Base-by-base conservation (phyloP, 2,888 invertebrate species). In the Herminia tarsipennalis region DNA sequence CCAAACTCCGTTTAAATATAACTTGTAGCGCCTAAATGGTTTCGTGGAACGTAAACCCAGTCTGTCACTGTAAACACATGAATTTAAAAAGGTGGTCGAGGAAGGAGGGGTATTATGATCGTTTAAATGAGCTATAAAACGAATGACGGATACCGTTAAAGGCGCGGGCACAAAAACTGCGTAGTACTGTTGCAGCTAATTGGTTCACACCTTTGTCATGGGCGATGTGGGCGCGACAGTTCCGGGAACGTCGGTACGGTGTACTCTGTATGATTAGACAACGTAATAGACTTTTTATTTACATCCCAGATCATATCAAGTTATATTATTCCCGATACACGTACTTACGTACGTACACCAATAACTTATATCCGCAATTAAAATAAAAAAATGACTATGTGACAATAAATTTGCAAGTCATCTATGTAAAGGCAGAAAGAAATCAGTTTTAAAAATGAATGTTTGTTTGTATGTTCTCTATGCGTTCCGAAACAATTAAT, bases 161-260 rank as follows among this genome's bases (percentile, higher is more conserved):
- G 27, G 8, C 8, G 37, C 29, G 13, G 27, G 20, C n/a, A 33
- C 22, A 61, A 57, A 56, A 59, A 56, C 8, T 35, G 33, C 21
- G 28, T 39, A 28, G 21, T 21, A 30, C 30, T 12, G 20, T 16
- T 28, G 33, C 22, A 30, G 9, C 41, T 60, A 62, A 62, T 57
- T 60, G 63, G 53, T 58, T 60, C 58, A 63, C 59, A 63, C 54
- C 58, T 57, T 57, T 63, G 49, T n/a, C n/a, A n/a, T 62, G 49
- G 38, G 42, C 39, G 29, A 16, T 42, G 45, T 10, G 30, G 24
- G 4, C 3, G 24, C 22, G 25, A 22, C 16, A 37, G 46, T 62
- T 57, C 58, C 58, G 29, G 32, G 38, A 62, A 41, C 12, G 10
- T 20, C 22, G 16, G n/a, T n/a, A 5, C 8, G 5, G 21, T 16